Conservation (phyloP, 2,113 vertebrate genomes). For the Spilogale gracilis region DNA sequence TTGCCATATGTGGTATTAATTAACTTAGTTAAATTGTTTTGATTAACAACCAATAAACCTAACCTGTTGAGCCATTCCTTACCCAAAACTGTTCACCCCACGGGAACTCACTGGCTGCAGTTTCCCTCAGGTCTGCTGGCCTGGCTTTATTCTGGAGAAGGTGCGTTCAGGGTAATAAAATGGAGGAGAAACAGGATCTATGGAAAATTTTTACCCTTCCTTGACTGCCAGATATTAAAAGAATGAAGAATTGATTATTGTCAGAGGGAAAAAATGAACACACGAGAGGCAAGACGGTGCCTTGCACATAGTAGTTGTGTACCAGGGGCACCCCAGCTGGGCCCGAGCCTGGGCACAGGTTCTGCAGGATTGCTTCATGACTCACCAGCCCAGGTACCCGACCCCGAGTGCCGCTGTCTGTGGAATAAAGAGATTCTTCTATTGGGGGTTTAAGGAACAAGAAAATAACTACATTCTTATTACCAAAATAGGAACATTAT, state of each 20-base stretch:
- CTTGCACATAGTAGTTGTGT: neutral
- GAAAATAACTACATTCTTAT: neutral
- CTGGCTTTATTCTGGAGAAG: too few relatives aligned
- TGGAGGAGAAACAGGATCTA: neutral
- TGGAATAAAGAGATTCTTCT: neutral
- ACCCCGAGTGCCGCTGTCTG: neutral
- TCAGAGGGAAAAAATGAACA: neutral
- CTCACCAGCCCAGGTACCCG: neutral
- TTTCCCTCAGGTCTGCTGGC: too few relatives aligned
- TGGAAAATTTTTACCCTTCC: neutral
- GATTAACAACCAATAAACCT: neutral
- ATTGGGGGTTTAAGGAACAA: neutral
- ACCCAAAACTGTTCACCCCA: too few relatives aligned
- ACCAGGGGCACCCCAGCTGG: accelerated
- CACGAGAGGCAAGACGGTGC: accelerated
- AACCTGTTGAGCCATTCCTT: neutral
- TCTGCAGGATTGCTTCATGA: neutral
- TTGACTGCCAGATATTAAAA: neutral
- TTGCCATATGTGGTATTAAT: neutral
- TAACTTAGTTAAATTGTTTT: neutral
- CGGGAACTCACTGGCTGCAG: neutral
- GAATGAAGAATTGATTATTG: neutral
- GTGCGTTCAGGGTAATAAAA: neutral
- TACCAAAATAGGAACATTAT: neutral
- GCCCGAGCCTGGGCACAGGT: neutral